These are phyloP conservation scores for Orthonyx spaldingii DNA, from an alignment of 2,113 vertebrate genomes.

Conservation along the genomic window DNA sequence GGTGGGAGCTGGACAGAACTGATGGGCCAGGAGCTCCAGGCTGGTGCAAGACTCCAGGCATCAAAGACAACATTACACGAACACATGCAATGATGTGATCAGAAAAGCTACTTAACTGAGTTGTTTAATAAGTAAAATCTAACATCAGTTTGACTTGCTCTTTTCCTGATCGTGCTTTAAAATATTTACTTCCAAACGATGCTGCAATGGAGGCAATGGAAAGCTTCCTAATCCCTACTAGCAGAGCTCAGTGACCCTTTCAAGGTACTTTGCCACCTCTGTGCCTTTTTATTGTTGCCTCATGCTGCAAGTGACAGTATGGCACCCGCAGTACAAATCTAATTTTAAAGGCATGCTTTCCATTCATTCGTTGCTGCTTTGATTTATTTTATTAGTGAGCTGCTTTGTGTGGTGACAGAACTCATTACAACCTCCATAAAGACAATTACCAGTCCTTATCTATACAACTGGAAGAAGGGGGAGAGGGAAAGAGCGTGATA, in stretches of 20 bases:
- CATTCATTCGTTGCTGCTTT: constrained; percentile 68
- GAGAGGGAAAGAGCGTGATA: background rate
- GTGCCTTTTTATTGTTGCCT: background rate
- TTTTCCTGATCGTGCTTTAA: background rate
- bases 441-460: constrained; percentile 70
- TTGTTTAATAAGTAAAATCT: background rate
- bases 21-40: background rate
- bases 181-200: background rate
- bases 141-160: background rate
- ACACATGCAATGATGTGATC: background rate
- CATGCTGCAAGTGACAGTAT: background rate
- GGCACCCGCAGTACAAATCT: constrained; percentile 51
- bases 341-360: constrained; percentile 65
- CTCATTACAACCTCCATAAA: constrained; percentile 72
- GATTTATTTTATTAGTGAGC: constrained; percentile 76
- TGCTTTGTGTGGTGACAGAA: constrained; percentile 73
- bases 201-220: background rate
- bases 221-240: background rate
- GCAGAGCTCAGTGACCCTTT: background rate
- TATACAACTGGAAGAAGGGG: constrained; percentile 47
- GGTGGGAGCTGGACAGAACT: background rate
- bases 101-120: background rate
- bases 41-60: background rate
- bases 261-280: background rate
- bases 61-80: background rate